Evolutionary conservation across 2,797 vertebrate genomes (phyloP).

Genomic region (Monodelphis domestica): DNA sequence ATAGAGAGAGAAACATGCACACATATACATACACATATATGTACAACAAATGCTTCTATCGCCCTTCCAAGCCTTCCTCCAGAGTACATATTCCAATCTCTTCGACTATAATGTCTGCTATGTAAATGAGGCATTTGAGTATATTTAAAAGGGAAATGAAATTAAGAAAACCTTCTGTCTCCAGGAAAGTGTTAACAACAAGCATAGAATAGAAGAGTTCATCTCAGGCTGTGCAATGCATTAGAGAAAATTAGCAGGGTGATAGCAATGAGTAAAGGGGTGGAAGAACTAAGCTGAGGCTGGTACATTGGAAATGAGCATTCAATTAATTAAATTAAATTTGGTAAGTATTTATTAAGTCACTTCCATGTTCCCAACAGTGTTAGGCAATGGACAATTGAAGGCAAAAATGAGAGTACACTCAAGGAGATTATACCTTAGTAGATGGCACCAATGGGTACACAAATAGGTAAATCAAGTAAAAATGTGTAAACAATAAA

Average conservation of each 20-base stretch:
- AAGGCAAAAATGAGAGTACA: neutral
- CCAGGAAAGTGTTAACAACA: neutral
- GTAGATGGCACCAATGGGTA: neutral
- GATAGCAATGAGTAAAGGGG: neutral
- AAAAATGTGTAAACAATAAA: neutral
- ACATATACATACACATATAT: too few relatives aligned
- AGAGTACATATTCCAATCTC: neutral
- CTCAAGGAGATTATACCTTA: neutral
- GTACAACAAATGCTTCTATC: neutral
- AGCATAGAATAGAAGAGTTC: neutral
- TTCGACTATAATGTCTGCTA: neutral
- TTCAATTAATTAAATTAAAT: neutral
- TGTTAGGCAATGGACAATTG: neutral
- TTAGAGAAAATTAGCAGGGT: neutral
- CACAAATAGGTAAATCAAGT: neutral
- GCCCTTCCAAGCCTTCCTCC: neutral
- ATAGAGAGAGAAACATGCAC: too few relatives aligned
- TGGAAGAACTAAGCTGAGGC: neutral
- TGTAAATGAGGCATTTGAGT: neutral
- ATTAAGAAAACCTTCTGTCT: neutral
- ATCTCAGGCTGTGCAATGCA: neutral
- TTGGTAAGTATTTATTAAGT: neutral
- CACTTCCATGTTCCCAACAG: neutral
- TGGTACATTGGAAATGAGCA: neutral
- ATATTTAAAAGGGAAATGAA: conserved; percentile 1